Conservation (phyloP, 2,888 invertebrate genomes). For the Apamea anceps region DNA sequence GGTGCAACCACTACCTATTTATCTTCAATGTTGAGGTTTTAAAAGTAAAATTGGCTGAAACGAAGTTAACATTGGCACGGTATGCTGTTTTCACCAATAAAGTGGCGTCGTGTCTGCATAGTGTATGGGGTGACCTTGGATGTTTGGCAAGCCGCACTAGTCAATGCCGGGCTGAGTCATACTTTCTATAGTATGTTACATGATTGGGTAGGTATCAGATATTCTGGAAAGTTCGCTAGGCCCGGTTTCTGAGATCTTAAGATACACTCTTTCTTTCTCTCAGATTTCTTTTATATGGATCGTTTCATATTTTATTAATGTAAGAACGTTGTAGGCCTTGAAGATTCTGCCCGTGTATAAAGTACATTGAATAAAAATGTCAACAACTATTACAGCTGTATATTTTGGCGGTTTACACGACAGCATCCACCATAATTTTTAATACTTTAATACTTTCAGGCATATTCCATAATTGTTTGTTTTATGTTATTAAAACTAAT, state of each 20-base stretch:
- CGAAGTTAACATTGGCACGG: slow-evolving; percentile 31
- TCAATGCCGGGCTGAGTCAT: slow-evolving; percentile 75
- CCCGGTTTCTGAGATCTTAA: not conserved
- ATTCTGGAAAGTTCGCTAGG: not conserved
- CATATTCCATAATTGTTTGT: too few relatives aligned
- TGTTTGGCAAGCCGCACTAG: slow-evolving; percentile 73
- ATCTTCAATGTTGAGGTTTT: not conserved
- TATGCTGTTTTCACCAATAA: slow-evolving; percentile 39
- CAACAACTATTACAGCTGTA: too few relatives aligned
- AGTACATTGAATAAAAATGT: too few relatives aligned
- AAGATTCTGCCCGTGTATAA: too few relatives aligned
- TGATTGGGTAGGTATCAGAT: not conserved
- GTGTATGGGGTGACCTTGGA: slow-evolving; percentile 74
- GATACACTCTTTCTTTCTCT: too few relatives aligned
- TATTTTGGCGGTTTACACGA: too few relatives aligned
- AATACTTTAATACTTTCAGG: too few relatives aligned
- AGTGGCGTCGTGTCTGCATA: slow-evolving; percentile 69
- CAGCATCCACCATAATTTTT: too few relatives aligned
- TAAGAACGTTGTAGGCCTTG: too few relatives aligned
- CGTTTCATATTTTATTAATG: not conserved
- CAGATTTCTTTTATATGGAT: not conserved
- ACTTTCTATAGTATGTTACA: slow-evolving; percentile 21
- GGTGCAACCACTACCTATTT: not conserved
- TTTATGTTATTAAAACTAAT: too few relatives aligned
- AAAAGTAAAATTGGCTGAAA: not conserved